Evolutionary conservation across 2,888 invertebrate species (phyloP), one percentile per base, ranked within the genome.

Genomic region (Oxycera nigricornis): DNA sequence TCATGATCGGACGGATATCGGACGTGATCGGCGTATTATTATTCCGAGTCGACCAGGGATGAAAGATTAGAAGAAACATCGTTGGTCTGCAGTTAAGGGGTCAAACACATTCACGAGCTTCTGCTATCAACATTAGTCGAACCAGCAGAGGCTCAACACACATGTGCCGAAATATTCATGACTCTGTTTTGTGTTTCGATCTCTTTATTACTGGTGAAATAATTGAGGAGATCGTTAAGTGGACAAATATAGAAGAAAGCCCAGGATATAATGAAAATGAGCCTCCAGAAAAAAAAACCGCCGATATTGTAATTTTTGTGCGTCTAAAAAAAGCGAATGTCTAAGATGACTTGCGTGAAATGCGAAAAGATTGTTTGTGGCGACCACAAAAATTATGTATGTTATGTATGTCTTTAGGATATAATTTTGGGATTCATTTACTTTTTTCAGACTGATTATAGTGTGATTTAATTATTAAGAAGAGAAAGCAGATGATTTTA

Each of bases 161-260:
- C 3, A 20, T 22, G 55, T 22, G 24, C 14, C 4, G 20, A 22
- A 55, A 55, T 62, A 72, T 74, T 65, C 50, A 62, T 31, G 62
- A 74, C 52, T 30, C 70, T 41, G 41, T 61, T 70, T 57, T 62
- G 70, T 70, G 70, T 46, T 73, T 55, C 24, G 4, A 55, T 22
- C 6, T 55, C 7, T 55, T 55, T 24, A 24, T 55, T 24, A 55
- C 55, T 6, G 55, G 24, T 55, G 24, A 55, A 55, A 55, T 55
- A 6, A 55, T 55, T n/a, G 24, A 55, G 17, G 55, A 55, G n/a
- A 50, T 50, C 35, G 6, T 35, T 35, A 35, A 35, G 6, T 35
- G 35, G 35, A 35, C 35, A 7, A 35, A 35, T 35, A 11, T 35
- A 7, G 35, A 35, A 35, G 11, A 7, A 35, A 35, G n/a, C 35